phyloP scores from a whole-genome alignment of 2,113 vertebrate genomes.

The Cygnus buccinator region DNA sequence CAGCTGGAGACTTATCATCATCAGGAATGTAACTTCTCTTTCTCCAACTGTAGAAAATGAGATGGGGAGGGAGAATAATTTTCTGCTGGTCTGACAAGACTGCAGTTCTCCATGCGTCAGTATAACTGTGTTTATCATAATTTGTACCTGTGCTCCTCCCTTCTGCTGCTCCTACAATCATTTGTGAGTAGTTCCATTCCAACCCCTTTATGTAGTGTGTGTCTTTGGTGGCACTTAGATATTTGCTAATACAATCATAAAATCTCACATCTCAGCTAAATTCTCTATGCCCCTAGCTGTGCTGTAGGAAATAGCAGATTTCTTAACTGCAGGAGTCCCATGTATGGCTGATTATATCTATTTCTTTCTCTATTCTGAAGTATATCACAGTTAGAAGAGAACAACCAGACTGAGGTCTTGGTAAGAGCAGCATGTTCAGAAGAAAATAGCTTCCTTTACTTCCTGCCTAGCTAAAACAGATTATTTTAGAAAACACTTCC shows the following conservation, averaged over 20 bases:
- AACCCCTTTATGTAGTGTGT: neutral
- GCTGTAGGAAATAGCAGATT: neutral
- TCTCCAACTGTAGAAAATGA: neutral
- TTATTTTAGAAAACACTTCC: neutral
- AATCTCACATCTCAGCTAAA: neutral
- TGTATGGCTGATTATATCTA: neutral
- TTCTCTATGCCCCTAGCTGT: neutral
- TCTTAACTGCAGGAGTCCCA: neutral
- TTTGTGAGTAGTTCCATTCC: neutral
- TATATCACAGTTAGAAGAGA: neutral
- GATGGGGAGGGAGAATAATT: neutral
- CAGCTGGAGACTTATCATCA: neutral
- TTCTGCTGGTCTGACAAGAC: neutral
- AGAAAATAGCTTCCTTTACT: neutral
- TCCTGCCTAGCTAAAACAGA: neutral
- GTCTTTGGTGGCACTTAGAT: neutral
- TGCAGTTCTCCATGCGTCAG: neutral
- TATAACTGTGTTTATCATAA: neutral
- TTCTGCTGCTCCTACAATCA: neutral
- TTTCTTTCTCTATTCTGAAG: neutral
- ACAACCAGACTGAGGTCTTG: neutral
- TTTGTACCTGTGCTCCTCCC: neutral
- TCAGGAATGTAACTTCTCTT: neutral
- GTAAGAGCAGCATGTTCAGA: neutral
- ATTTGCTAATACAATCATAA: neutral